Evolutionary conservation across 2,797 vertebrate genomes (phyloP), one percentile per base, ranked within the genome.

Genomic region (Zenarchopterus dispar): DNA sequence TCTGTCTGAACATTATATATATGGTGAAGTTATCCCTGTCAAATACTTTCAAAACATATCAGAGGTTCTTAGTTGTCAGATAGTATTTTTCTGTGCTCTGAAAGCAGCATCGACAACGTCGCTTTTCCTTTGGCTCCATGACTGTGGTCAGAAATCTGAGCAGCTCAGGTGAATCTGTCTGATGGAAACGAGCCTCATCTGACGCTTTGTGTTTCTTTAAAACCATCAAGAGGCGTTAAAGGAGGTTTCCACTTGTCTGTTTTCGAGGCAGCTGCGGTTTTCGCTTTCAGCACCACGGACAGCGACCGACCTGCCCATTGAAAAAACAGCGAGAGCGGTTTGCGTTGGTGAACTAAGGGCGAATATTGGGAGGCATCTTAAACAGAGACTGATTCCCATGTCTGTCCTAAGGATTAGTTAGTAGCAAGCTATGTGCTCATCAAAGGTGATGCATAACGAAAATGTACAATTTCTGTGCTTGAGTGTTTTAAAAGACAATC

Each of bases 21-120:
- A 4, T n/a, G 0, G 7, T 17, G 6, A 6, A 52, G 21, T 8
- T 6, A 24, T 15, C 46, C n/a, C 17, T 47, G 45, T 13, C 21
- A 21, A 47, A 7, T 21, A 23, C 19, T 15, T 45, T 45, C 11
- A 28, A 57, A 4, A 28, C 9, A 16, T 43, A n/a, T 16, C 5
- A 17, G 13, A 10, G 43, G 4, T 15, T 23, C 11, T 21, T 47
- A 22, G 21, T 15, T 15, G 9, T 22, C 18, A 22, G n/a, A 21
- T 11, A 18, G 44, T 47, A 8, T 5, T 16, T 22, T 18, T 39
- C 10, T 9, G 6, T 39, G 36, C 6, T 7, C 70, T 83, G 17
- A 86, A 62, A 90, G 84, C 63, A 88, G 84, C 81, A 48, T 7
- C 57, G 63, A 64, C 57, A 78, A 56, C 67, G 15, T 23, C 57